Evolutionary conservation across 2,113 vertebrate species (phyloP).

Genomic region (Carlito syrichta): DNA sequence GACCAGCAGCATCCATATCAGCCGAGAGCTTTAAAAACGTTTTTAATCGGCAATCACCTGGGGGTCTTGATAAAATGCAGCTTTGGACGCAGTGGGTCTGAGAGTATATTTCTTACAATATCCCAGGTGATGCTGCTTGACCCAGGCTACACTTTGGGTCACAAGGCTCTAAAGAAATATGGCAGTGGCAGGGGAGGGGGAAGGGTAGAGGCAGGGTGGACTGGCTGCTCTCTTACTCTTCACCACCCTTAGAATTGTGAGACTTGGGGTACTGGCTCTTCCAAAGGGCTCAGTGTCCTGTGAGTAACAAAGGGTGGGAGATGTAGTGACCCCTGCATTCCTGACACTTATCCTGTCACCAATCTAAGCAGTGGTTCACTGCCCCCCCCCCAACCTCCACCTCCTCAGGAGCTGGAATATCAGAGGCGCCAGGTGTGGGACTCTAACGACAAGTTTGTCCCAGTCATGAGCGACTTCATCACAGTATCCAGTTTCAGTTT

Average conservation of each 20-base stretch:
- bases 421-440: conserved; percentile 90
- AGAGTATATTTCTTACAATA: background rate
- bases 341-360: background rate
- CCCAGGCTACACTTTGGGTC: background rate
- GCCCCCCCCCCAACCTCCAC: too few species aligned
- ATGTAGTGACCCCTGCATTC: background rate
- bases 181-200: rapidly evolving
- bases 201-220: too few species aligned
- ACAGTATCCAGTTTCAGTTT: conserved; percentile 98
- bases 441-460: conserved; percentile 92
- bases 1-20: background rate
- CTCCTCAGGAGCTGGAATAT: conserved; percentile 92
- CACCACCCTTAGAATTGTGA: background rate
- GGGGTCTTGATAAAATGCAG: background rate
- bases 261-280: background rate
- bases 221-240: background rate
- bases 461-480: conserved; percentile 97
- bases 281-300: background rate
- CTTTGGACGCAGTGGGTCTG: background rate
- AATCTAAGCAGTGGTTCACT: background rate
- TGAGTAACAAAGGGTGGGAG: background rate
- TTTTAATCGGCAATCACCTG: background rate
- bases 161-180: background rate
- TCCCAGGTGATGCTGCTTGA: background rate
- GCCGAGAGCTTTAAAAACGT: background rate